Base-by-base conservation (phyloP, 2,888 invertebrate genomes). In the Ichneumoninae sp. region DNA sequence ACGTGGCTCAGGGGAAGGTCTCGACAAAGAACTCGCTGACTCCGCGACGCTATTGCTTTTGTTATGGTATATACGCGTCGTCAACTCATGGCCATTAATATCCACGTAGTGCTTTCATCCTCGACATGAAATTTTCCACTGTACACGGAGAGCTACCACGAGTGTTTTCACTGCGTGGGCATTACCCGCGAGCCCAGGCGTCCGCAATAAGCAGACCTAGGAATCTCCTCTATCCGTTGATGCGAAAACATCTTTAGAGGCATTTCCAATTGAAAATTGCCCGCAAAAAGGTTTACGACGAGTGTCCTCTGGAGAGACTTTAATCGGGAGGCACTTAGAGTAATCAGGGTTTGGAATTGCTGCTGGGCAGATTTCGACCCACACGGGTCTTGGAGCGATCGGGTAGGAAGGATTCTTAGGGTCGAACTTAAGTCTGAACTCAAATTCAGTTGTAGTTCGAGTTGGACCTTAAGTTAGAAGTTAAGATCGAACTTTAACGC, bases 21-120 rank as follows among this genome's bases (percentile, higher is more conserved):
- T 44, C 57, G 76, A 78, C 71, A 82, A 82, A 82, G 72, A 74
- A 40, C 65, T 66, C 52, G 83, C 80, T 80, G 74, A 83, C 82
- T 71, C 57, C 66, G 69, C 44, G 50, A 50, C 52, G 80, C 69
- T 77, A 52, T 52, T 30, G 52, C 50, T 52, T 30, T 52, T 52
- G 33, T 52, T 70, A n/a, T 19, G 30, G 70, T 30, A 33, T 19
- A 30, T 70, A 33, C n/a, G 52, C 40, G 33, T 52, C 30, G 33
- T 70, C 70, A 52, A 52, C 50, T 16, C n/a, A 52, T 3, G 52
- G 70, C 70, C 26, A 70, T 70, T 70, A 70, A 70, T 70, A 70
- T 70, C 70, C n/a, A 13, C 16, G 40, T 44, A 33, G 60, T 60
- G 60, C 40, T 74, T 60, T 44, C 33, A 44, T 70, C 52, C 52